phyloP scores from a whole-genome alignment of 1,140 invertebrate species.

The Sycobia sp. region DNA sequence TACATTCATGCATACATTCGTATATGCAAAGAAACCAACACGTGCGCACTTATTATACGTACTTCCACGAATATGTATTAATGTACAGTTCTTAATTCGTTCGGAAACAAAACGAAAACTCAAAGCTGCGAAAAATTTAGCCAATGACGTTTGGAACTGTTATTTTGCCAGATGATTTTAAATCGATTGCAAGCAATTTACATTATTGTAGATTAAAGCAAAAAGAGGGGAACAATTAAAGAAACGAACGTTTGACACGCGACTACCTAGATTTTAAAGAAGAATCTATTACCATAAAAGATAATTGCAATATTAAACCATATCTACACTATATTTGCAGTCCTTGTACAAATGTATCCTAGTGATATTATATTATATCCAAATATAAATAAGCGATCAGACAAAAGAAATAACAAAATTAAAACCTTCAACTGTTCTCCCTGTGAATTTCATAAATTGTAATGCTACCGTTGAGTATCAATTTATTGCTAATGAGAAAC shows the following conservation, averaged over 20 bases:
- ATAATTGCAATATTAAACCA: conserved; percentile 33
- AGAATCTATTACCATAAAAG: conserved; percentile 27
- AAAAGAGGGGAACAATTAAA: too few relatives aligned
- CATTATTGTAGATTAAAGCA: too few relatives aligned
- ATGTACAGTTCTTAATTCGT: conserved; percentile 19
- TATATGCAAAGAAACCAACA: too few relatives aligned
- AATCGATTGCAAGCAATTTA: not conserved
- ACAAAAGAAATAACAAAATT: too few relatives aligned
- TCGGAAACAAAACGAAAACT: not conserved
- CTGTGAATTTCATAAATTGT: conserved; percentile 46
- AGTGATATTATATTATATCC: conserved; percentile 58
- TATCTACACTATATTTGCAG: conserved; percentile 46
- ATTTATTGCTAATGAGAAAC: conserved; percentile 55
- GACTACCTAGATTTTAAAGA: conserved; percentile 22
- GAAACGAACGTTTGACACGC: conserved; percentile 18
- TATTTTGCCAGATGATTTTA: too few relatives aligned
- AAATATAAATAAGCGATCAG: conserved; percentile 52
- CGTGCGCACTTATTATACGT: too few relatives aligned
- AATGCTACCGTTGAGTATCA: conserved; percentile 19
- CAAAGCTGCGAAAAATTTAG: not conserved
- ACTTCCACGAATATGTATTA: not conserved
- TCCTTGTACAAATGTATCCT: conserved; percentile 61
- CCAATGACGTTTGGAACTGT: too few relatives aligned
- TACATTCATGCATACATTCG: too few relatives aligned
- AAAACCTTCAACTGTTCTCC: conserved; percentile 50